Base-by-base conservation (phyloP, 1,140 invertebrate species). In the Macrobrachium rosenbergii region DNA sequence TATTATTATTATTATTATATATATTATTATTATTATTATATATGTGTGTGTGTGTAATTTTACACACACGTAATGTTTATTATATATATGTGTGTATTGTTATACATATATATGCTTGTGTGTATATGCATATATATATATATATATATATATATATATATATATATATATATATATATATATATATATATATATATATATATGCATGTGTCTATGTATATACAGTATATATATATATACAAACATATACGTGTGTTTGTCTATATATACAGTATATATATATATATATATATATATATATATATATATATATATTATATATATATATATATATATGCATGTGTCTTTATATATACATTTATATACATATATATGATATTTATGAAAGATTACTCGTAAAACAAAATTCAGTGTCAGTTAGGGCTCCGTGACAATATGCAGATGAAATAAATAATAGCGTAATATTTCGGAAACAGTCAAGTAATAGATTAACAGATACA, bases 241-340 rank as follows among this genome's bases (percentile, higher is more conserved):
- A 69, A 17, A 69, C 2, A 69, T n/a, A 69, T 69, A 69, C n/a
- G n/a, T n/a, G n/a, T 69, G n/a, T 23, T 19, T 23, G 37, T 23
- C 17, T 5, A 69, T 19, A 69, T 23, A 69, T 23, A 69, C 7
- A 69, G n/a, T 3, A 69, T 10, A 69, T 8, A 72, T n/a, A 72
- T n/a, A 72, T n/a, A 72, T n/a, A 69, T 69, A 69, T 69, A 69
- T 69, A 69, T 69, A 69, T 69, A 69, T 69, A 69, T 69, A 69
- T 21, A 69, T 69, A 69, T 28, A 67, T 67, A 17, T 67, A 17
- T 28, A 17, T 67, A 17, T n/a, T 67, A 17, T 67, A 12, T 52
- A 12, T 52, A 12, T 52, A 12, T 52, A 12, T 52, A 12, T 52
- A 12, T 52, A 12, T 52, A 12, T 52, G 6, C 6, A 52, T 52